Conservation (phyloP, 2,113 vertebrate species). For the Sorex araneus region DNA sequence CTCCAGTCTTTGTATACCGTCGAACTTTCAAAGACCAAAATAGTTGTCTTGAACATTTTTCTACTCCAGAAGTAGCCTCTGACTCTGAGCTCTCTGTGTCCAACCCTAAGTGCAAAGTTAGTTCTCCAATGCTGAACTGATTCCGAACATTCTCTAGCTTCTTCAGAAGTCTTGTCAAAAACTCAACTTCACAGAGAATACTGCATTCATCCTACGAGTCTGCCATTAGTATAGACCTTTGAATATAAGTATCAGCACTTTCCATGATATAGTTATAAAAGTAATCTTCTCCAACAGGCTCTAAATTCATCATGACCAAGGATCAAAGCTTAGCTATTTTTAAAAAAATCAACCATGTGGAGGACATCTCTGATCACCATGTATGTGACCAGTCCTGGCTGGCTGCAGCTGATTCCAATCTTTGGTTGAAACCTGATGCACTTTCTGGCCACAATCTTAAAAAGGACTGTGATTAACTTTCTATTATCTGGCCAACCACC, state of each 20-base stretch:
- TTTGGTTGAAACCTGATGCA: slow-evolving; percentile 61
- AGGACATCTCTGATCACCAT: not conserved
- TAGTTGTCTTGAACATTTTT: not conserved
- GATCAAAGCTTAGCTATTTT: slow-evolving; percentile 63
- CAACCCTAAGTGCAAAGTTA: not conserved
- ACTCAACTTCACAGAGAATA: slow-evolving; percentile 10
- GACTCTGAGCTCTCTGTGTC: not conserved
- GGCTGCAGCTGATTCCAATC: slow-evolving; percentile 26
- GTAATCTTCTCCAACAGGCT: slow-evolving; percentile 28
- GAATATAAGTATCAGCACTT: slow-evolving; percentile 43
- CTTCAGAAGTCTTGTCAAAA: slow-evolving; percentile 27
- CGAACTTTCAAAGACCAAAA: not conserved
- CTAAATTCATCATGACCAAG: slow-evolving; percentile 41
- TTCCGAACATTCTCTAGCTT: not conserved
- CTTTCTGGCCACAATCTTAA: slow-evolving; percentile 65
- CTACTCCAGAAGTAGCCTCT: not conserved
- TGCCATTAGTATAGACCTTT: slow-evolving; percentile 9
- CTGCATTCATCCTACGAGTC: slow-evolving; percentile 1
- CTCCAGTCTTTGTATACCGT: not conserved
- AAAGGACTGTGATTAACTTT: slow-evolving; percentile 48
- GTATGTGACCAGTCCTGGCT: not conserved
- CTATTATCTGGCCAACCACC: slow-evolving; percentile 51
- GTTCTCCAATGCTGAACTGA: not conserved
- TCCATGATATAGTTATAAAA: slow-evolving; percentile 59
- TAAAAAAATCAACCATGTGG: slow-evolving; percentile 7